These are phyloP conservation scores for Cataglyphis altisquamis DNA, from an alignment of 2,888 invertebrate genomes.

Conservation along the genomic window DNA sequence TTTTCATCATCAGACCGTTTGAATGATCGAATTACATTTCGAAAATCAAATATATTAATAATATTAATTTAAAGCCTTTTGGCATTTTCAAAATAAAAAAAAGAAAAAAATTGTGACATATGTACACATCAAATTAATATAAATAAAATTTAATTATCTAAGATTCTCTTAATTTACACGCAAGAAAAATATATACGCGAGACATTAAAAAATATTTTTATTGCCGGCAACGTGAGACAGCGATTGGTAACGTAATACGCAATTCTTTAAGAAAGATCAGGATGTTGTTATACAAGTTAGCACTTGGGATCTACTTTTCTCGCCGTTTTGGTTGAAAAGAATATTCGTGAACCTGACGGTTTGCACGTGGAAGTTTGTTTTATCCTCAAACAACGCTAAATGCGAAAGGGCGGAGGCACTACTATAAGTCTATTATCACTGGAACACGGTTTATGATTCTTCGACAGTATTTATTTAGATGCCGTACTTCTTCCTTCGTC, in stretches of 20 bases:
- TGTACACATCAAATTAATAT: background rate
- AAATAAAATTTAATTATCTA: background rate
- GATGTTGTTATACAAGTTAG: slow-evolving; percentile 39
- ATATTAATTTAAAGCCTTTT: background rate
- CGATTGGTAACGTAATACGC: background rate
- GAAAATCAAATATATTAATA: background rate
- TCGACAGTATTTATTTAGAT: slow-evolving; percentile 28
- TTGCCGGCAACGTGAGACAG: slow-evolving; percentile 21
- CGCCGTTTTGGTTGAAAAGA: slow-evolving; percentile 23
- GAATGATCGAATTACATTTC: background rate
- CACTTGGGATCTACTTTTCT: slow-evolving; percentile 45
- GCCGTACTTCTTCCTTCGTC: background rate
- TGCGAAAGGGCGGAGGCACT: slow-evolving; percentile 17
- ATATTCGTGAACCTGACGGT: background rate
- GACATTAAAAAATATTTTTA: slow-evolving; percentile 15
- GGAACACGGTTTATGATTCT: slow-evolving; percentile 30
- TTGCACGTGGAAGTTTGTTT: slow-evolving; percentile 53
- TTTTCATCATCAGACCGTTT: background rate
- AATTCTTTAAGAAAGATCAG: background rate
- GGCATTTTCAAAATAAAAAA: background rate
- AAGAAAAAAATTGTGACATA: background rate
- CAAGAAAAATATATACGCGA: background rate
- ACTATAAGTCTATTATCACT: slow-evolving; percentile 38
- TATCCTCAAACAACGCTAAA: slow-evolving; percentile 48
- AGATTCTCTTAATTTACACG: background rate